Evolutionary conservation across 1,140 invertebrate species (phyloP).

Genomic region (Macrosteles quadrilineatus): DNA sequence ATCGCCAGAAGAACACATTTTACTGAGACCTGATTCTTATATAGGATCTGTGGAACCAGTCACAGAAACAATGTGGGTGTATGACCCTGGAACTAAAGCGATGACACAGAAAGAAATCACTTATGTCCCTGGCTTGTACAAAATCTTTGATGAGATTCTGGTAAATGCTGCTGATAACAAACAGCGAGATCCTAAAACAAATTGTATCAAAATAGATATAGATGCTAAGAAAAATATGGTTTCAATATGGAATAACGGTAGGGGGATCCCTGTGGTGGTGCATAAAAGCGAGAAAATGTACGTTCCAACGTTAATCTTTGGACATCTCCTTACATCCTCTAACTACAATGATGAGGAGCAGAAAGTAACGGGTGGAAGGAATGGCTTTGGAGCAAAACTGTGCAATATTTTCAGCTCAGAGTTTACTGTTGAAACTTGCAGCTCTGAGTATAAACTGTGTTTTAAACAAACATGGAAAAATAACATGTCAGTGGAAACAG

Average conservation of each 20-base stretch:
- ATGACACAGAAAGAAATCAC: slow-evolving; percentile 89
- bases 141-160: slow-evolving; percentile 99
- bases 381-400: slow-evolving; percentile 98
- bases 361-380: slow-evolving; percentile 96
- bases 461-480: slow-evolving; percentile 96
- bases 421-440: slow-evolving; percentile 95
- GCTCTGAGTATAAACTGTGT: slow-evolving; percentile 78
- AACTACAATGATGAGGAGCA: slow-evolving; percentile 99
- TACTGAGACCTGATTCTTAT: slow-evolving; percentile 97
- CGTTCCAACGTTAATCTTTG: slow-evolving; percentile 99
- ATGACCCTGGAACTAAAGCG: slow-evolving; percentile 70
- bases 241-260: slow-evolving; percentile 96
- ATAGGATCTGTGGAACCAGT: slow-evolving; percentile 91
- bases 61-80: slow-evolving; percentile 93
- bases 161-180: slow-evolving; percentile 99
- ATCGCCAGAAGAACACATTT: slow-evolving; percentile 96
- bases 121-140: slow-evolving; percentile 97
- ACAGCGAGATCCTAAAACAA: slow-evolving; percentile 93
- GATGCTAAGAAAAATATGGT: slow-evolving; percentile 91
- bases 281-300: slow-evolving; percentile 99
- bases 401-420: slow-evolving; percentile 99
- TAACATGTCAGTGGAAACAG: slow-evolving; percentile 93
- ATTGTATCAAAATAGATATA: slow-evolving; percentile 95
- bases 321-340: slow-evolving; percentile 97
- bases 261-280: slow-evolving; percentile 96